Base-by-base conservation (phyloP, 2,888 invertebrate species). In the Colostygia pectinataria region DNA sequence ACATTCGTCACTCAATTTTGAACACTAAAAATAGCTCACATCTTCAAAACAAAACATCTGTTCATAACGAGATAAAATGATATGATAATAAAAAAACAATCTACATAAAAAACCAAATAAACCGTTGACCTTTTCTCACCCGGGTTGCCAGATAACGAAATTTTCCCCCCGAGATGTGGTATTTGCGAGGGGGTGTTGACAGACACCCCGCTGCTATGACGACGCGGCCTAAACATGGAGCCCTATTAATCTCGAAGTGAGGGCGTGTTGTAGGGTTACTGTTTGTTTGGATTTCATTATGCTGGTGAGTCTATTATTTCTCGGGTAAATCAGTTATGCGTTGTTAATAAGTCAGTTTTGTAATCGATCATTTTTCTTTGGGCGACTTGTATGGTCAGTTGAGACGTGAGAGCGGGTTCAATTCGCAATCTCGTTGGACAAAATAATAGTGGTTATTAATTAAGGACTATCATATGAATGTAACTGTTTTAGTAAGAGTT, bases 231-330 rank as follows among this genome's bases (percentile, higher is more conserved):
- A 88, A 87, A 89, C 89, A 89, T 62, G 62, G 63, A 61, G 75
- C 80, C 80, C 83, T 83, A 88, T 87, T 86, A 88, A 87, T 88
- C 88, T 86, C 83, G 58, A 64, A 63, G 79, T 68, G 67, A 83
- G 84, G 87, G 87, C 79, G 87, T 81, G 77, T 73, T 80, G 74
- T 59, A 71, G 71, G 74, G 80, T 79, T 67, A 67, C 70, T 56
- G 55, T 61, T 58, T 61, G 61, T 58, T 61, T 61, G 58, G 56
- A 59, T 63, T 61, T 40, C 54, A 61, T 54, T 53, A 56, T 36
- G 41, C 15, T 31, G 5, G 20, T 6, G 20, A 28, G 43, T 49
- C 31, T 33, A 44, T 53, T 54, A 41, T 37, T n/a, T 29, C 32
- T 41, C n/a, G 32, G 39, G n/a, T 41, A 15, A 14, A 32, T 44